These are phyloP conservation scores for Oenanthe oenanthe DNA, from an alignment of 2,113 vertebrate genomes.

Conservation along the genomic window DNA sequence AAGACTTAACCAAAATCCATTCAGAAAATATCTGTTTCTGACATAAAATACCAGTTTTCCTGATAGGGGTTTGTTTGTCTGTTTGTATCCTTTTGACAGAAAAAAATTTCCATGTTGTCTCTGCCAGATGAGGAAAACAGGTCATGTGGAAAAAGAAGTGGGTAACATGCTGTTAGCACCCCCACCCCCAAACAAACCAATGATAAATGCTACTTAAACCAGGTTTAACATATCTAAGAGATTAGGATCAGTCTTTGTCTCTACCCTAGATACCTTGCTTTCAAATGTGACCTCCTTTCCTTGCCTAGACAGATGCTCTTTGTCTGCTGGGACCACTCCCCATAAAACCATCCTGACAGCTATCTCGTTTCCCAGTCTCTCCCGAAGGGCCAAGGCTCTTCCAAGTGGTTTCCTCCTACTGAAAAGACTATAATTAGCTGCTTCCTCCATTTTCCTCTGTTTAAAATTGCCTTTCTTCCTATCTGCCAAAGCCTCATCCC, in stretches of 20 bases:
- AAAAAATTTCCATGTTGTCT: not conserved
- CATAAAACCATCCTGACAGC: constrained; percentile 16
- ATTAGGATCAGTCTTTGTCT: constrained; percentile 27
- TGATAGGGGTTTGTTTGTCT: not conserved
- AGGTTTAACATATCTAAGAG: constrained; percentile 18
- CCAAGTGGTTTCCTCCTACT: constrained; percentile 19
- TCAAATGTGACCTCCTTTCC: constrained; percentile 51
- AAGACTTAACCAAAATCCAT: not conserved
- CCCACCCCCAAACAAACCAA: not conserved
- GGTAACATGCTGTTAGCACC: not conserved
- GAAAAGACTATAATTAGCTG: constrained; percentile 50
- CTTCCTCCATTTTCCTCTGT: constrained; percentile 18
- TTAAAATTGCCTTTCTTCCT: constrained; percentile 12
- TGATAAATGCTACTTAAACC: not conserved
- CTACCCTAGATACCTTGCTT: constrained; percentile 9
- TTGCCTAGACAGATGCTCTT: constrained; percentile 39
- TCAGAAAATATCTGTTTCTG: not conserved
- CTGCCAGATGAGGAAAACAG: not conserved
- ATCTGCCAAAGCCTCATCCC: not conserved
- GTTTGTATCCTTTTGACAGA: not conserved
- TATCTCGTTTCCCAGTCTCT: not conserved
- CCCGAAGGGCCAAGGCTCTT: constrained; percentile 14
- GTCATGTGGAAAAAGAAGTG: not conserved
- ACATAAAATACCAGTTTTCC: not conserved
- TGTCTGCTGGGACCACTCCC: not conserved